Conservation (phyloP, 2,797 vertebrate genomes). For the Salmo trutta region DNA sequence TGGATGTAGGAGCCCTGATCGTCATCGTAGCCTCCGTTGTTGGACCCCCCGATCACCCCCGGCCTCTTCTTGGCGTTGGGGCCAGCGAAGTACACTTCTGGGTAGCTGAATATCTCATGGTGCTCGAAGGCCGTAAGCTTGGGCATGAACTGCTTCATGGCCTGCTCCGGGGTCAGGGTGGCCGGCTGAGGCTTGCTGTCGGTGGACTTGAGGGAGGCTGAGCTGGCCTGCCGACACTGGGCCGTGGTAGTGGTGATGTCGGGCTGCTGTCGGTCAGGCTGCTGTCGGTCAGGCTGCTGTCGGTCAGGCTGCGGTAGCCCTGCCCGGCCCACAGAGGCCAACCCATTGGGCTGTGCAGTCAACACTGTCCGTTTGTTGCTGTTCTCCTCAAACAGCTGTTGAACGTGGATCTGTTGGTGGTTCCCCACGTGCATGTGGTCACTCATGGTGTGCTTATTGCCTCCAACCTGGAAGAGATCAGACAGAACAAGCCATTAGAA, state of each 20-base stretch:
- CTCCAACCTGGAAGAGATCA: slow-evolving; percentile 79
- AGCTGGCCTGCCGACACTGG: slow-evolving; percentile 87
- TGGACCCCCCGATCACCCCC: slow-evolving; percentile 90
- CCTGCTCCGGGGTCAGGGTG: slow-evolving; percentile 86
- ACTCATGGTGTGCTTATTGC: slow-evolving; percentile 89
- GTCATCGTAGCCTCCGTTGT: slow-evolving; percentile 94
- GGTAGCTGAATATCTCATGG: slow-evolving; percentile 92
- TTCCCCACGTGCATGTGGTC: slow-evolving; percentile 84
- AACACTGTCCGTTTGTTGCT: slow-evolving; percentile 92
- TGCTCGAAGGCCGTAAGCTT: slow-evolving; percentile 94
- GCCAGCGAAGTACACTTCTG: slow-evolving; percentile 92
- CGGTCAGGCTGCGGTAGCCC: slow-evolving; percentile 82
- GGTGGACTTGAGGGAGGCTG: slow-evolving; percentile 85
- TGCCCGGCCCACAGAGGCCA: slow-evolving; percentile 80
- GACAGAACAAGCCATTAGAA: slow-evolving; percentile 1
- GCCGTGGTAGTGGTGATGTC: slow-evolving; percentile 59
- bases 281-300: too few species aligned
- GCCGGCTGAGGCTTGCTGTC: slow-evolving; percentile 86
- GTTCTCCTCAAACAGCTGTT: slow-evolving; percentile 94
- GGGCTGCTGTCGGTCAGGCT: slow-evolving; percentile 63
- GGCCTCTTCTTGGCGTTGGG: slow-evolving; percentile 94
- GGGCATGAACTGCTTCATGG: slow-evolving; percentile 98
- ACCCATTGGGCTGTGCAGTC: slow-evolving; percentile 93
- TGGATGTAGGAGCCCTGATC: slow-evolving; percentile 99
- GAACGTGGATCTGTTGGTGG: slow-evolving; percentile 85